phyloP scores from a whole-genome alignment of 2,797 vertebrate genomes.

The Thalassophryne amazonica region DNA sequence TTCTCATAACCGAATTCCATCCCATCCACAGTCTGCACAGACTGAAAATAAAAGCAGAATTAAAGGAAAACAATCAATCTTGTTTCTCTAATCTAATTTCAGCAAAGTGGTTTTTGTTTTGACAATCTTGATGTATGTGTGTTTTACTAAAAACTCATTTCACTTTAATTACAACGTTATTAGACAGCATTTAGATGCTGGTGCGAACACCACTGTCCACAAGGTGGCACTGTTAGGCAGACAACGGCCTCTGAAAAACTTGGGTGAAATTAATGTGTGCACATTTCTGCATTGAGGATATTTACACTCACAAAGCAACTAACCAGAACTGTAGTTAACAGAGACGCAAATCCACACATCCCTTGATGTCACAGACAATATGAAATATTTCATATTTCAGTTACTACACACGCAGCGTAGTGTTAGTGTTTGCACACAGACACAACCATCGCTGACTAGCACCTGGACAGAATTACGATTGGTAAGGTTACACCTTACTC shows the following conservation, averaged over 20 bases:
- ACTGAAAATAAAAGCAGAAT: slow-evolving; percentile 60
- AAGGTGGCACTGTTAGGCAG: slow-evolving; percentile 38
- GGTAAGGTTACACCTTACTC: too few species aligned
- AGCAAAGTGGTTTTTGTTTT: not conserved
- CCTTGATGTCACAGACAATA: too few species aligned
- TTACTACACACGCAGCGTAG: too few species aligned
- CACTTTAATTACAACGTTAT: not conserved
- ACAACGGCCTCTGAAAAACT: not conserved
- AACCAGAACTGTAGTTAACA: too few species aligned
- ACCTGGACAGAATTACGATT: too few species aligned
- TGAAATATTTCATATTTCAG: too few species aligned
- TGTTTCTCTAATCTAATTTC: not conserved
- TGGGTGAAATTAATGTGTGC: not conserved
- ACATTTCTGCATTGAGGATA: not conserved
- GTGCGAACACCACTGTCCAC: slow-evolving; percentile 25
- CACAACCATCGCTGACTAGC: too few species aligned
- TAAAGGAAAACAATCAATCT: not conserved
- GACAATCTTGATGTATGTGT: not conserved
- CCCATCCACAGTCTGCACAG: slow-evolving; percentile 83
- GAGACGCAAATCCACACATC: too few species aligned
- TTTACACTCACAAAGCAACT: not conserved
- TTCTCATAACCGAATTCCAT: slow-evolving; percentile 80
- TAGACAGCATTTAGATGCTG: not conserved
- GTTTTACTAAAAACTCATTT: not conserved
- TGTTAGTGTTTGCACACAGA: too few species aligned